Evolutionary conservation across 2,888 invertebrate species (phyloP).

Genomic region (Drosophila pseudotalamancana): DNA sequence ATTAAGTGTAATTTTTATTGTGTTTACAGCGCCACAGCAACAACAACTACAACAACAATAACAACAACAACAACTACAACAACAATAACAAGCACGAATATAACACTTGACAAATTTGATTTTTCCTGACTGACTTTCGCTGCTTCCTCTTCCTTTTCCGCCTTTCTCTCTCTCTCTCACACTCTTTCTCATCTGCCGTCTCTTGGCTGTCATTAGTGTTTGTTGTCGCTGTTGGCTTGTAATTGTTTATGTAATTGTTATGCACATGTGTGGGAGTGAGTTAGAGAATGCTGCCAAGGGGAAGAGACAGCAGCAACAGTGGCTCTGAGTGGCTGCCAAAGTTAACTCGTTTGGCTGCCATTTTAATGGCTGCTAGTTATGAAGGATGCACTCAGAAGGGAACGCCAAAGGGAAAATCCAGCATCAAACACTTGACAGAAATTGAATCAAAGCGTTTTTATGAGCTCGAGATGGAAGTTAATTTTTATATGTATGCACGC

Average conservation of each 20-base stretch:
- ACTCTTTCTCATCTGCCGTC: neutral
- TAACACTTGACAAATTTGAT: slow-evolving; percentile 71
- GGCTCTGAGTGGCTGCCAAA: slow-evolving; percentile 4
- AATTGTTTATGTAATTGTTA: slow-evolving; percentile 60
- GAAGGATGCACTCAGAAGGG: slow-evolving; percentile 15
- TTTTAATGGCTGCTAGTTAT: slow-evolving; percentile 56
- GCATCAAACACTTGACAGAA: slow-evolving; percentile 15
- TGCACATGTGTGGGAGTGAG: slow-evolving; percentile 35
- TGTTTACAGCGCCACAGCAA: slow-evolving; percentile 56
- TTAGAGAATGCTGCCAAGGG: neutral
- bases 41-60: slow-evolving; percentile 24
- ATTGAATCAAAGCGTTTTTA: slow-evolving; percentile 42
- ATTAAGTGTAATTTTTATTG: slow-evolving; percentile 79
- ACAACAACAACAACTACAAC: slow-evolving; percentile 15
- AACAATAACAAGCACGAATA: too few species aligned
- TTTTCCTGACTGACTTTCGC: slow-evolving; percentile 56
- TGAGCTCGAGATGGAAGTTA: neutral
- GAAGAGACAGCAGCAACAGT: neutral
- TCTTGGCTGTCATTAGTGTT: slow-evolving; percentile 48
- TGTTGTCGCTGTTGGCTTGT: slow-evolving; percentile 43
- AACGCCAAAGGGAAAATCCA: slow-evolving; percentile 25
- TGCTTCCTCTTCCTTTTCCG: slow-evolving; percentile 14
- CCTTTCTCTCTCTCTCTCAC: neutral
- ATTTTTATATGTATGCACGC: too few species aligned
- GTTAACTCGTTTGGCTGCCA: slow-evolving; percentile 47